Conservation (phyloP, 2,888 invertebrate species). For the Autographa gamma region DNA sequence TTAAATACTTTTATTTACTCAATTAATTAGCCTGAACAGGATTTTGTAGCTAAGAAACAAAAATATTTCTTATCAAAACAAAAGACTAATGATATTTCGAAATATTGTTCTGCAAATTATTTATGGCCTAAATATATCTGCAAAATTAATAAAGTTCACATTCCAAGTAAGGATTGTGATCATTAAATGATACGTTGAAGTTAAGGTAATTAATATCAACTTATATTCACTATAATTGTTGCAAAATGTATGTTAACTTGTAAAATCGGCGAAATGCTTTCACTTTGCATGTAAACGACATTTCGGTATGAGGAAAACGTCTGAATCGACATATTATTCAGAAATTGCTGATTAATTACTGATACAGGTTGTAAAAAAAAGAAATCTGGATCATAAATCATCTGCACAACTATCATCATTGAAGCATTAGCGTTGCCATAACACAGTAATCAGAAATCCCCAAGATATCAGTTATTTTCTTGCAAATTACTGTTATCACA, state of each 20-base stretch:
- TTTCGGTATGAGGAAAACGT: constrained; percentile 15
- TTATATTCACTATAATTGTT: constrained; percentile 14
- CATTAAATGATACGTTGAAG: background rate
- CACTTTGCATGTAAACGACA: constrained; percentile 34
- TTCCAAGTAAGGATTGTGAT: too few relatives aligned
- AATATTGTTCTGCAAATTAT: too few relatives aligned
- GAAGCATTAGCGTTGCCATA: constrained; percentile 19
- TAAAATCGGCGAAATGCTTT: constrained; percentile 39
- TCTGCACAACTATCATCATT: constrained; percentile 31
- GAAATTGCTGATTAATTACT: constrained; percentile 38
- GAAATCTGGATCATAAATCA: constrained; percentile 40
- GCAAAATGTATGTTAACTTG: constrained; percentile 18
- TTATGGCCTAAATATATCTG: too few relatives aligned
- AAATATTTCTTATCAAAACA: too few relatives aligned
- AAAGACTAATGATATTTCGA: too few relatives aligned
- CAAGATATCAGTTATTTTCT: background rate
- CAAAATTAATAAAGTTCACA: too few relatives aligned
- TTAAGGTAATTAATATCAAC: constrained; percentile 12
- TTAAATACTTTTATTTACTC: too few relatives aligned
- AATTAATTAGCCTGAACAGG: too few relatives aligned
- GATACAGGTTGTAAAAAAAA: constrained; percentile 36
- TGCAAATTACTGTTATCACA: too few relatives aligned
- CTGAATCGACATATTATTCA: constrained; percentile 30
- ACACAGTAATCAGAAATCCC: constrained; percentile 19
- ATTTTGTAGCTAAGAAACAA: too few relatives aligned